Percentiles rank a stretch among this genome's conserved stretches.
Conservation (phyloP, 2,113 vertebrate genomes). For the Melanocharis versteri region DNA sequence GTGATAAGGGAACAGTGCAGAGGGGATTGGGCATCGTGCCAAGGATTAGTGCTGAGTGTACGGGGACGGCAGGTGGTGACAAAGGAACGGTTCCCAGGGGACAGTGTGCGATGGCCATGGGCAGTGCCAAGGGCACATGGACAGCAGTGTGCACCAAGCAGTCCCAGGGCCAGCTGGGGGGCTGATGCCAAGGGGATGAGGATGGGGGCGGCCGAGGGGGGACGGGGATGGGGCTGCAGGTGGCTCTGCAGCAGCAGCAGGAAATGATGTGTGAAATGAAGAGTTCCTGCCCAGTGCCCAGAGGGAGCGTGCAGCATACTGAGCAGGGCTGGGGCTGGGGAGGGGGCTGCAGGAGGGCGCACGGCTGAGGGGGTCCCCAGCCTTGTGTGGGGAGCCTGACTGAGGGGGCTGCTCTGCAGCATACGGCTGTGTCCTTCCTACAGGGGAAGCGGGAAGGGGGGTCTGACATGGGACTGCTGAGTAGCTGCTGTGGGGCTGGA, state of each 20-base stretch:
- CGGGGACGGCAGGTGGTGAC: not conserved
- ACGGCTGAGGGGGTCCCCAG: not conserved
- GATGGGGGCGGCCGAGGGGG: not conserved
- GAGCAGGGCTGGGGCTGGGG: slow-evolving; percentile 3
- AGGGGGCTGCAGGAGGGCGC: not conserved
- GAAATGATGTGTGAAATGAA: slow-evolving; percentile 66
- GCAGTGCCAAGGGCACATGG: not conserved
- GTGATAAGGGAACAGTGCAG: not conserved
- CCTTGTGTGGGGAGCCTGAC: not conserved
- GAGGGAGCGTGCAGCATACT: slow-evolving; percentile 50
- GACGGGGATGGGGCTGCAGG: not conserved
- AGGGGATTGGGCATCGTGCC: not conserved
- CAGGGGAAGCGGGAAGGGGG: not conserved
- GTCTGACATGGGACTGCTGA: not conserved
- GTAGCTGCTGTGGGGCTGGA: not conserved
- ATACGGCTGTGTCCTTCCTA: not conserved
- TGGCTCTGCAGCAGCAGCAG: slow-evolving; percentile 32
- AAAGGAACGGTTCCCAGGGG: not conserved
- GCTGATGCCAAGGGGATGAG: not conserved
- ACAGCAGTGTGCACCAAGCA: not conserved
- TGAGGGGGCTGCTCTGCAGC: not conserved
- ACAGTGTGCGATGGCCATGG: not conserved
- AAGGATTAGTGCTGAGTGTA: not conserved
- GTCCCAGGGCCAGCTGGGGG: not conserved
- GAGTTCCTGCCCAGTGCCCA: slow-evolving; percentile 64